A percentile compares a stretch with the other conserved stretches of the same genome.
These are phyloP conservation scores for Turritopsis dohrnii DNA, from an alignment of 30 jellyfish, hydroid and myxozoan genomes.

Conservation along the genomic window DNA sequence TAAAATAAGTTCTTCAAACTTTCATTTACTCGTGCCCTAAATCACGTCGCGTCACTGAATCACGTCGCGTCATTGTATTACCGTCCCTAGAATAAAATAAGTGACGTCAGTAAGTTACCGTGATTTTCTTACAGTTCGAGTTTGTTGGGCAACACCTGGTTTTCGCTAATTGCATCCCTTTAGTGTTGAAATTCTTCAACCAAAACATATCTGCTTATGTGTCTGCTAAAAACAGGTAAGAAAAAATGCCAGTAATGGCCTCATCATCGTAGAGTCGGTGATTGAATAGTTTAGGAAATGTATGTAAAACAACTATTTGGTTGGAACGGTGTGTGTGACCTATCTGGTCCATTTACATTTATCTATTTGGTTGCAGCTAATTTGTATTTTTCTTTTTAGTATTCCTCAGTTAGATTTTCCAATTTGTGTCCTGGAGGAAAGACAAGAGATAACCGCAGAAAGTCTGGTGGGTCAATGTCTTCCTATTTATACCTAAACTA, in stretches of 20 bases:
- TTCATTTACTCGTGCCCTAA: too few relatives aligned
- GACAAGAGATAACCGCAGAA: constrained; percentile 83
- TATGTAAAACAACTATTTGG: too few relatives aligned
- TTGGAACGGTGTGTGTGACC: too few relatives aligned
- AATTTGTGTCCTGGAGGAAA: constrained; percentile 63
- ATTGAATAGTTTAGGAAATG: neutral
- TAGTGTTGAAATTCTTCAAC: constrained; percentile 84
- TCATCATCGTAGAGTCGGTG: neutral
- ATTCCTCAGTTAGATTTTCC: constrained; percentile 90
- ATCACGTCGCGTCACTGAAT: too few relatives aligned
- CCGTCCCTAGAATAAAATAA: too few relatives aligned
- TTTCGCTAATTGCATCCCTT: constrained; percentile 91
- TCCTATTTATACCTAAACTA: too few relatives aligned
- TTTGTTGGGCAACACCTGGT: constrained; percentile 97
- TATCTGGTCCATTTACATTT: too few relatives aligned
- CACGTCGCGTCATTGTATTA: too few relatives aligned
- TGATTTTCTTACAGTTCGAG: constrained; percentile 93
- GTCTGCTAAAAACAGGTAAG: constrained; percentile 87
- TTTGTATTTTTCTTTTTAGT: constrained; percentile 27
- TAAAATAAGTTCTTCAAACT: too few relatives aligned
- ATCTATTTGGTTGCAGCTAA: too few relatives aligned
- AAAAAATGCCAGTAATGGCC: neutral
- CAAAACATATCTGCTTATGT: constrained; percentile 93
- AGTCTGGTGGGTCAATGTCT: constrained; percentile 75
- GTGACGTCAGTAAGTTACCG: too few relatives aligned